Base-by-base conservation (phyloP, 2,113 vertebrate species). In the Hippocampus zosterae region DNA sequence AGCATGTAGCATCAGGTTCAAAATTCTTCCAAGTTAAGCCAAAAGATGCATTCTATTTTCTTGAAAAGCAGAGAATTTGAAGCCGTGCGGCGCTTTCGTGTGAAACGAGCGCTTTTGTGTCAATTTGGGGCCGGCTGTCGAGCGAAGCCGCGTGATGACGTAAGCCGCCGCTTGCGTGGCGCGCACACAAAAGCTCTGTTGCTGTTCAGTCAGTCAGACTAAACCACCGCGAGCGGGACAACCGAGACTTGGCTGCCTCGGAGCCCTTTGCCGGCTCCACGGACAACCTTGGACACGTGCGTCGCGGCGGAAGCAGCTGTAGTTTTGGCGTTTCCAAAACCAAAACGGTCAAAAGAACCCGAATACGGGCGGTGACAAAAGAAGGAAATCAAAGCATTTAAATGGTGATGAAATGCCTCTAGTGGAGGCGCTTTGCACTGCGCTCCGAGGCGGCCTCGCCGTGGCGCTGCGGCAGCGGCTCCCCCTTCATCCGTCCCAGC, bases 401-500 rank as follows among this genome's bases (percentile, higher is more conserved):
- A 44, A 13, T 13, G 42, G 16, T 50, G 46, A 18, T 11, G 21
- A 27, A 27, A 2, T n/a, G 52, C 52, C 52, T 0, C 52, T 23
- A 23, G n/a, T 55, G 52, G 46, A 50, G 15, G 5, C 16, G 16
- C 16, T 2, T 16, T 8, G 46, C 52, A 3, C 8, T 11, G 21
- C 52, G 8, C 21, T 21, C 21, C 2, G n/a, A 55, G 8, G 52
- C 13, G 13, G 52, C 19, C 52, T 55, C 12, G 8, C 21, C 3
- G 48, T 55, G 2, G 13, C 7, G 6, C 29, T 9, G 15, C 59
- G 6, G 33, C 33, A 68, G 69, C 2, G 52, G 65, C 53, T 50
- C 48, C 67, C 67, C 66, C 71, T 85, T 83, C 81, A 85, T 85
- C 71, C 68, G 59, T 33, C 61, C 70, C 57, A 10, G 27, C 55